Percentiles rank a stretch among this genome's conserved stretches.
phyloP scores from a whole-genome alignment of 2,113 vertebrate genomes.

The Trochalopteron elliotii region DNA sequence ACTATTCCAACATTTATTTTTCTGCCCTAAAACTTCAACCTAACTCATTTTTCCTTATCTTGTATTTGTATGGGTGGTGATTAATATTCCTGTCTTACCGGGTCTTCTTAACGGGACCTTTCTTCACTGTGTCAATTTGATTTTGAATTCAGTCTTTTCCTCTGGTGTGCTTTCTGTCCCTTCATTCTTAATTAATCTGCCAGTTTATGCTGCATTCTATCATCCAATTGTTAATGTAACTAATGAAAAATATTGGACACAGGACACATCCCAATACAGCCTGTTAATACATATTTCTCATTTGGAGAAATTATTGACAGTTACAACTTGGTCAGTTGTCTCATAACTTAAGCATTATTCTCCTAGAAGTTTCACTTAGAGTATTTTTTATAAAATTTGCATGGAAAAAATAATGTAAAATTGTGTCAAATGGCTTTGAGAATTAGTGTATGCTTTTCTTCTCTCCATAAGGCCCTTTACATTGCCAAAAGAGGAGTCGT shows the following conservation, averaged over 20 bases:
- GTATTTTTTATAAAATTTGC: not conserved
- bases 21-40: not conserved
- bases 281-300: not conserved
- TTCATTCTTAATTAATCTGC: not conserved
- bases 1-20: not conserved
- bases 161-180: not conserved
- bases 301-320: not conserved
- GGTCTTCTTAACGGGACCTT: not conserved
- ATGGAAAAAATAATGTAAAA: not conserved
- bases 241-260: not conserved
- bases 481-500: not conserved
- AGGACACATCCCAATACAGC: not conserved
- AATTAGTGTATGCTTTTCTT: not conserved
- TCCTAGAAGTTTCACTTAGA: not conserved
- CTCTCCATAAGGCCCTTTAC: not conserved
- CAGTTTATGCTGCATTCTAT: not conserved
- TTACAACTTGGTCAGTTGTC: not conserved
- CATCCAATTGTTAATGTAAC: not conserved
- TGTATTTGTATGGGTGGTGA: not conserved
- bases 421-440: not conserved
- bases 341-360: not conserved
- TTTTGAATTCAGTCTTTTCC: constrained; percentile 2
- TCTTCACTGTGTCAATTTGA: not conserved
- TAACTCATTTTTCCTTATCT: not conserved
- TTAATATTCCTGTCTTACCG: not conserved